phyloP scores from a whole-genome alignment of 2,888 invertebrate species.

The Nymphalis urticae region DNA sequence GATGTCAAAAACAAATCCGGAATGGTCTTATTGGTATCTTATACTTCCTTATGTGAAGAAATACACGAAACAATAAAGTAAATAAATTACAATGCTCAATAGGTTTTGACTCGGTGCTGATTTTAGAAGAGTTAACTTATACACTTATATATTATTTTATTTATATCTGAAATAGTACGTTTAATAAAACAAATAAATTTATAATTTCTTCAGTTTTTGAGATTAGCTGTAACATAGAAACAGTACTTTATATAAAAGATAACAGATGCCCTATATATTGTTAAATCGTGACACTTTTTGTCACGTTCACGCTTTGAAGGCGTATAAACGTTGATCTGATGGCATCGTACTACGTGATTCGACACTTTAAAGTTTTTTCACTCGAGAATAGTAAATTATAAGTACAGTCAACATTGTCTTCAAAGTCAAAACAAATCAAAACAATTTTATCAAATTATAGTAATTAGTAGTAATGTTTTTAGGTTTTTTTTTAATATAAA shows the following conservation, averaged over 20 bases:
- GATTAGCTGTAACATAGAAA: not conserved
- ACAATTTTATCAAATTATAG: too few species aligned
- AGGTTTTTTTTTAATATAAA: too few species aligned
- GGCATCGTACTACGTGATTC: conserved; percentile 34
- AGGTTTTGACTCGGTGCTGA: too few species aligned
- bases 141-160: too few species aligned
- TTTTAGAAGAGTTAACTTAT: too few species aligned
- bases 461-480: too few species aligned
- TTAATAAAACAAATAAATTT: too few species aligned
- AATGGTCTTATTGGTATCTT: too few species aligned
- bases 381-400: conserved; percentile 1
- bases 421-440: not conserved
- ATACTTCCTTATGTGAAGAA: too few species aligned
- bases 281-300: conserved; percentile 19
- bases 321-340: conserved; percentile 39
- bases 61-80: too few species aligned
- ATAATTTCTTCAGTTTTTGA: not conserved
- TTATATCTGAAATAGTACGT: not conserved
- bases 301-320: conserved; percentile 28
- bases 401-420: conserved; percentile 2
- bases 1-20: too few species aligned
- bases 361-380: conserved; percentile 29
- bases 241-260: not conserved
- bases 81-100: too few species aligned
- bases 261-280: conserved; percentile 8